A percentile compares a stretch with the other conserved stretches of the same genome.
phyloP scores from a whole-genome alignment of 1,140 invertebrate species.

The Leptopilina clavipes region DNA sequence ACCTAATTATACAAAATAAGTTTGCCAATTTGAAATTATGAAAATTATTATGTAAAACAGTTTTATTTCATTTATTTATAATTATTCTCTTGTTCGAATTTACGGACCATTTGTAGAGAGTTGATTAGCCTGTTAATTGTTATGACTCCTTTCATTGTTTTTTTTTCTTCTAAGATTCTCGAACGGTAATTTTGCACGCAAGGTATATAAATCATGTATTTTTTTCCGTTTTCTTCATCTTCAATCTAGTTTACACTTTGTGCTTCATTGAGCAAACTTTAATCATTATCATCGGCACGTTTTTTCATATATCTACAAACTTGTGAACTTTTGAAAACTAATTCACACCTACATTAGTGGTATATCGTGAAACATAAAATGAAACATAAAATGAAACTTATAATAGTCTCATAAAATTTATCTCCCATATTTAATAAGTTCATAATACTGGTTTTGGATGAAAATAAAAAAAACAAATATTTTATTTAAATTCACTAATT shows the following conservation, averaged over 20 bases:
- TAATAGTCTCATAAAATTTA: no score
- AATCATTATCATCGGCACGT: constrained; percentile 13
- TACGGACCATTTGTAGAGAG: no score
- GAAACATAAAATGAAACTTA: neutral
- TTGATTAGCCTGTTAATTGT: no score
- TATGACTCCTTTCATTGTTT: no score
- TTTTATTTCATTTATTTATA: no score
- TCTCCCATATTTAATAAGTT: no score
- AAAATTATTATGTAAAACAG: no score
- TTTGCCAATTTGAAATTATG: no score
- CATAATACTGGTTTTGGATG: no score
- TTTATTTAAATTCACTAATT: neutral
- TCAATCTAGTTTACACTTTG: constrained; percentile 8
- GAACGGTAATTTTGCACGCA: neutral
- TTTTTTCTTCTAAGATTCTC: neutral
- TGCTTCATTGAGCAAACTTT: constrained; percentile 4
- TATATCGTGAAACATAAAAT: constrained; percentile 16
- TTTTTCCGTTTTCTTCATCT: neutral
- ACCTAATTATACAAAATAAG: no score
- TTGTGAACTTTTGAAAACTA: constrained; percentile 18
- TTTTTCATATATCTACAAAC: neutral
- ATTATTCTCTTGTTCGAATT: no score
- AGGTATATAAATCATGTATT: constrained; percentile 5
- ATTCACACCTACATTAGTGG: constrained; percentile 24
- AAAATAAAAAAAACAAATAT: no score